Conservation (phyloP, 2,797 vertebrate genomes). For the Liasis olivaceus region DNA sequence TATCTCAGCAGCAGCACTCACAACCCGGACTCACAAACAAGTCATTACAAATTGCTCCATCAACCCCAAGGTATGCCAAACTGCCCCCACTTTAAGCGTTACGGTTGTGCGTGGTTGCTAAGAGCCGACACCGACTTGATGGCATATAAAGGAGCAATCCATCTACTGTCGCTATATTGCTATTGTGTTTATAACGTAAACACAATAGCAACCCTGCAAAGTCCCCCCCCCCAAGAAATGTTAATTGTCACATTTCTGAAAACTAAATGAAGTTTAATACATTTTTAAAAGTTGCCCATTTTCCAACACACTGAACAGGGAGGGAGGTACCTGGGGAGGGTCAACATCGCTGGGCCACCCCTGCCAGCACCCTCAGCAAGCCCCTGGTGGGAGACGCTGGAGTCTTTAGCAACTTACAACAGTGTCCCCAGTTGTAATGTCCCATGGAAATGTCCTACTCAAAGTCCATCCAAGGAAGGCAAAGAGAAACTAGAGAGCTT, state of each 20-base stretch:
- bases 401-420: too few species aligned
- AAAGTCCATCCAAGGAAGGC: not conserved
- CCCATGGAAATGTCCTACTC: not conserved
- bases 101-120: not conserved
- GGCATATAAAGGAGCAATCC: not conserved
- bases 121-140: not conserved
- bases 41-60: not conserved
- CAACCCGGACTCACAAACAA: not conserved
- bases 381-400: too few species aligned
- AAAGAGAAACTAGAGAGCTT: not conserved
- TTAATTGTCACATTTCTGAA: too few species aligned
- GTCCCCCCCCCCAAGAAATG: too few species aligned
- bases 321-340: too few species aligned
- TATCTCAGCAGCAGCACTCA: not conserved
- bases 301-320: too few species aligned
- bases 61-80: not conserved
- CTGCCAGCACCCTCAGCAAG: too few species aligned
- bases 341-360: too few species aligned
- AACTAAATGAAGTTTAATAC: too few species aligned
- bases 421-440: too few species aligned
- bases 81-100: not conserved
- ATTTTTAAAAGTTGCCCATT: too few species aligned
- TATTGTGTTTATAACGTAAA: not conserved
- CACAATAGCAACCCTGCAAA: not conserved
- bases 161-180: not conserved